Conservation (phyloP, 2,113 vertebrate species). For the Australoheros scitulus region DNA sequence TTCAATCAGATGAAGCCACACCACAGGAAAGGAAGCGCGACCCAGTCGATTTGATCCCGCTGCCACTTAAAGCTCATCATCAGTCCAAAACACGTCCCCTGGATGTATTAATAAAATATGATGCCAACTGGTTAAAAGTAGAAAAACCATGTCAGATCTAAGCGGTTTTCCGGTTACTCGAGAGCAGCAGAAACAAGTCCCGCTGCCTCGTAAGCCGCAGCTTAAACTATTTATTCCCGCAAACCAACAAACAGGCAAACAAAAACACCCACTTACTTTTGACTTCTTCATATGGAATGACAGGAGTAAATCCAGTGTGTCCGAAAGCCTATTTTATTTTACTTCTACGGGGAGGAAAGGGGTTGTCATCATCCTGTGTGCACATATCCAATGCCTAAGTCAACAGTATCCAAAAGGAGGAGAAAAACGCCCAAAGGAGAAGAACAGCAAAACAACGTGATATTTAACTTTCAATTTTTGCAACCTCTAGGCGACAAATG, state of each 20-base stretch:
- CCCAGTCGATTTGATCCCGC: background rate
- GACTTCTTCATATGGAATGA: slow-evolving; percentile 87
- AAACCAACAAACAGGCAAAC: background rate
- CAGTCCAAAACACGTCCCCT: background rate
- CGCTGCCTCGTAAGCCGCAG: background rate
- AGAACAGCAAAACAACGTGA: background rate
- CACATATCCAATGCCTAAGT: slow-evolving; percentile 82
- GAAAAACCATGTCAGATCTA: background rate
- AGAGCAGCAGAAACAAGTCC: background rate
- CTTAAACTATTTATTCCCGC: background rate
- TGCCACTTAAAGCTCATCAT: background rate
- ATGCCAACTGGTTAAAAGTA: background rate
- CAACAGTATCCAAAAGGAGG: slow-evolving; percentile 71
- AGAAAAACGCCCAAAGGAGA: slow-evolving; percentile 26
- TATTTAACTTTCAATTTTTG: slow-evolving; percentile 33
- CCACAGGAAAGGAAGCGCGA: background rate
- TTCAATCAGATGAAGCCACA: background rate
- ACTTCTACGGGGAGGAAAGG: slow-evolving; percentile 82
- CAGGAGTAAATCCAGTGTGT: slow-evolving; percentile 82
- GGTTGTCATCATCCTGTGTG: slow-evolving; percentile 83
- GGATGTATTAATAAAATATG: background rate
- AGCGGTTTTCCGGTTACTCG: background rate
- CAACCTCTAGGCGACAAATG: slow-evolving; percentile 17
- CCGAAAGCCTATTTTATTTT: slow-evolving; percentile 86
- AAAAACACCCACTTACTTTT: slow-evolving; percentile 80